These are phyloP conservation scores for Ormyrus rosae DNA, from an alignment of 2,888 invertebrate genomes.

Conservation along the genomic window DNA sequence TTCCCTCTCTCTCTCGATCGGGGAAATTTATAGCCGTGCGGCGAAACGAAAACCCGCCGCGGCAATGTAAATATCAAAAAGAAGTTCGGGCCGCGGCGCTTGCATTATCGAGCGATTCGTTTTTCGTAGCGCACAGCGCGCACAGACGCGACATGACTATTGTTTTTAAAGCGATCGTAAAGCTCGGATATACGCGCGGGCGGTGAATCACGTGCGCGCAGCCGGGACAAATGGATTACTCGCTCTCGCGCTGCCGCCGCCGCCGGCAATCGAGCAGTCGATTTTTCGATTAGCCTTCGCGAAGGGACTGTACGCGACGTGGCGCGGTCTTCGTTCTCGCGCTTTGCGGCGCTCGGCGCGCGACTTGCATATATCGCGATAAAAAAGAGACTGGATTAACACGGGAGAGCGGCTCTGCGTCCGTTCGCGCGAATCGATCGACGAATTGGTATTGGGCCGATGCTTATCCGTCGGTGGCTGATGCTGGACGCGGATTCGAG, in stretches of 20 bases:
- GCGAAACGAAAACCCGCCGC: background rate
- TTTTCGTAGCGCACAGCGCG: background rate
- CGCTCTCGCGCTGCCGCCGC: background rate
- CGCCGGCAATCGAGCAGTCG: too few relatives aligned
- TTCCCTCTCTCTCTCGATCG: too few relatives aligned
- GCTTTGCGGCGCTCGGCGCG: background rate
- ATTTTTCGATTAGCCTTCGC: background rate
- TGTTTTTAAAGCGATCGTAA: too few relatives aligned
- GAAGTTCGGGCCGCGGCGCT: background rate
- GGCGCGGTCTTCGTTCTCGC: background rate
- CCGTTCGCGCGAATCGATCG: too few relatives aligned
- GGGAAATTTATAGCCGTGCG: background rate
- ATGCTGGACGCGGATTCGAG: too few relatives aligned
- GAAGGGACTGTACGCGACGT: background rate
- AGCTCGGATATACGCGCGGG: background rate
- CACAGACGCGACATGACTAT: too few relatives aligned
- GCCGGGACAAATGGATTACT: conserved; percentile 13
- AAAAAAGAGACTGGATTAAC: too few relatives aligned
- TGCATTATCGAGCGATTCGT: background rate
- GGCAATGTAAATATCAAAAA: background rate
- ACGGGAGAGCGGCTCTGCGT: too few relatives aligned
- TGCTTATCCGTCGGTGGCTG: too few relatives aligned
- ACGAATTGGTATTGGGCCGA: too few relatives aligned
- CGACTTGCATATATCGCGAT: too few relatives aligned
- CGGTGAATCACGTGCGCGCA: conserved; percentile 2